Evolutionary conservation across 2,888 invertebrate species (phyloP).

Genomic region (Morinoia aosen): DNA sequence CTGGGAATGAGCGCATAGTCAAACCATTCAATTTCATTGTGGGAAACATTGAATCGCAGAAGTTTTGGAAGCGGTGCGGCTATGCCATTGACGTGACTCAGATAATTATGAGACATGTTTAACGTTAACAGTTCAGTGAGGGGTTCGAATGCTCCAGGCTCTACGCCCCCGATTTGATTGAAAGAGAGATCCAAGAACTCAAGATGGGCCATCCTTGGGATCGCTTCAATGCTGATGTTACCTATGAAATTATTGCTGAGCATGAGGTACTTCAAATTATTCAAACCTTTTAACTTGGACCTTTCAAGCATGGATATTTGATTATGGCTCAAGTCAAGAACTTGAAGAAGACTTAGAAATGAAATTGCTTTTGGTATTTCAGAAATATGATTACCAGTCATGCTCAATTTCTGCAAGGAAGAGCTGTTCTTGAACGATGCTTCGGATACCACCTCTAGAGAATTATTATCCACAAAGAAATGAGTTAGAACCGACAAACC

Average conservation of each 20-base stretch:
- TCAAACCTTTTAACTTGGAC: constrained; percentile 87
- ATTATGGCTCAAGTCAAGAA: constrained; percentile 93
- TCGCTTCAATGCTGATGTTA: constrained; percentile 73
- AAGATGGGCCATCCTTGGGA: constrained; percentile 74
- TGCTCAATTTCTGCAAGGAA: constrained; percentile 88
- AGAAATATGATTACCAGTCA: constrained; percentile 88
- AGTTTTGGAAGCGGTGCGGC: constrained; percentile 88
- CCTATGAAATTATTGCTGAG: constrained; percentile 72
- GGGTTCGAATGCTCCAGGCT: constrained; percentile 85
- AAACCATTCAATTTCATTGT: constrained; percentile 89
- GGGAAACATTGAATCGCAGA: constrained; percentile 90
- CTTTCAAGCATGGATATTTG: constrained; percentile 85
- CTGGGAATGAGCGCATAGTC: constrained; percentile 88
- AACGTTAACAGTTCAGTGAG: constrained; percentile 87
- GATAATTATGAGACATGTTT: constrained; percentile 86
- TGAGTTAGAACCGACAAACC: constrained; percentile 89
- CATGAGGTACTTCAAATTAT: constrained; percentile 75
- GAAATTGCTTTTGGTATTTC: constrained; percentile 85
- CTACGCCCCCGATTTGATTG: constrained; percentile 80
- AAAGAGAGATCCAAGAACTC: constrained; percentile 86
- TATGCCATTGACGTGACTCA: constrained; percentile 85
- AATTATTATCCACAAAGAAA: constrained; percentile 88
- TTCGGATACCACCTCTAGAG: constrained; percentile 85
- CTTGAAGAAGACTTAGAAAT: constrained; percentile 87
- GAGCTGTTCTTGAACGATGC: constrained; percentile 93